Percentiles rank a stretch among this genome's conserved stretches.
These are phyloP conservation scores for Anastrepha obliqua DNA, from an alignment of 1,140 invertebrate species.

Conservation along the genomic window DNA sequence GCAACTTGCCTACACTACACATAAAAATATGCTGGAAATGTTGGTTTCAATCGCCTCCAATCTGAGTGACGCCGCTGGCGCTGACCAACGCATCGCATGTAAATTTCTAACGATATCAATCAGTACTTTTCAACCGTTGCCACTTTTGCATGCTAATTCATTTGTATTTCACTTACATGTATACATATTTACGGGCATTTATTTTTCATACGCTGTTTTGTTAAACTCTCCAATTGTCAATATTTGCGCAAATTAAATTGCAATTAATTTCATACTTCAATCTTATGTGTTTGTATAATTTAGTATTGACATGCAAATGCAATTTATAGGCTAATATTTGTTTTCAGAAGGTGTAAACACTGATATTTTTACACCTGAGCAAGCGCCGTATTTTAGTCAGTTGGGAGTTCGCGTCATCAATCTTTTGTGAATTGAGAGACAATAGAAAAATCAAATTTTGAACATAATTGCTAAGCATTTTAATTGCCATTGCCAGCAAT, in stretches of 20 bases:
- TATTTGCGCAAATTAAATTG: conserved; percentile 44
- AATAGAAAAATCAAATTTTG: too few relatives aligned
- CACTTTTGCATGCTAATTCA: conserved; percentile 1
- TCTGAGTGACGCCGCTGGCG: too few relatives aligned
- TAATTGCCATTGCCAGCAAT: too few relatives aligned
- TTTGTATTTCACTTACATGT: background rate
- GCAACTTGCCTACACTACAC: too few relatives aligned
- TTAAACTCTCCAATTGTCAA: background rate
- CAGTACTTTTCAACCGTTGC: background rate
- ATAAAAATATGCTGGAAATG: too few relatives aligned
- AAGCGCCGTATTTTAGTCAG: background rate
- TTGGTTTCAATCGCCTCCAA: background rate
- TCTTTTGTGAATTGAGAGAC: background rate
- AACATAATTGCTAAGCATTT: too few relatives aligned
- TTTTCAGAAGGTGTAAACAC: background rate
- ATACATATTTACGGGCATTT: background rate
- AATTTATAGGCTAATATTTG: background rate
- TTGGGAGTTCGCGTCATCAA: background rate
- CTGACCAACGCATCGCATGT: background rate
- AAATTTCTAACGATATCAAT: conserved; percentile 29
- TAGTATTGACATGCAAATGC: background rate
- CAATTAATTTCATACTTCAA: background rate
- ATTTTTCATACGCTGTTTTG: background rate
- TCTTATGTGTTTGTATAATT: conserved; percentile 1
- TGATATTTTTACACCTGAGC: background rate